A percentile compares a stretch with the other conserved stretches of the same genome.
phyloP scores from a whole-genome alignment of 2,888 invertebrate species.

The Eutolmus rufibarbis region DNA sequence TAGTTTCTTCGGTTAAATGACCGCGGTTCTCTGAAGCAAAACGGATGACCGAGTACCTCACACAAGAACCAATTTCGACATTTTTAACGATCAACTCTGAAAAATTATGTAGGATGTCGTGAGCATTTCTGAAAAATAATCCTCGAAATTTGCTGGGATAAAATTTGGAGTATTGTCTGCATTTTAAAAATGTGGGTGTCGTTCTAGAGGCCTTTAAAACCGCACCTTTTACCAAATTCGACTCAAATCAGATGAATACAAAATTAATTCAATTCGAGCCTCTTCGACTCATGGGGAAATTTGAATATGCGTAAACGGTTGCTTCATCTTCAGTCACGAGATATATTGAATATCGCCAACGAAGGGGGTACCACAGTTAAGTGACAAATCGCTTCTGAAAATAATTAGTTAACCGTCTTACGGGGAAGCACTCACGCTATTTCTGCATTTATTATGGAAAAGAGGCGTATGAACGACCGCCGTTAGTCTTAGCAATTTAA shows the following conservation, averaged over 20 bases:
- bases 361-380: neutral
- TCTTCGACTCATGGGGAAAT: neutral
- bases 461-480: neutral
- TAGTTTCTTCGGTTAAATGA: constrained; percentile 31
- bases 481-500: neutral
- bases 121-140: neutral
- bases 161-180: neutral
- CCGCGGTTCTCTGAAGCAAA: neutral
- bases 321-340: neutral
- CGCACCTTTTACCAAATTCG: constrained; percentile 1
- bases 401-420: neutral
- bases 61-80: neutral
- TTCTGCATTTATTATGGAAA: neutral
- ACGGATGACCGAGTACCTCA: neutral
- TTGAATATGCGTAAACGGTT: neutral
- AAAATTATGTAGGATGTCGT: neutral
- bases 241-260: neutral
- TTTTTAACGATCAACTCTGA: neutral
- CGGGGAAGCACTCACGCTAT: neutral
- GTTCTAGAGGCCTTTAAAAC: neutral
- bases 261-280: neutral
- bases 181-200: neutral
- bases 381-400: neutral
- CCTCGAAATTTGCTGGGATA: neutral
- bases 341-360: neutral